These are phyloP conservation scores for Clarias batrachus DNA, from an alignment of 2,113 vertebrate species.

Conservation along the genomic window DNA sequence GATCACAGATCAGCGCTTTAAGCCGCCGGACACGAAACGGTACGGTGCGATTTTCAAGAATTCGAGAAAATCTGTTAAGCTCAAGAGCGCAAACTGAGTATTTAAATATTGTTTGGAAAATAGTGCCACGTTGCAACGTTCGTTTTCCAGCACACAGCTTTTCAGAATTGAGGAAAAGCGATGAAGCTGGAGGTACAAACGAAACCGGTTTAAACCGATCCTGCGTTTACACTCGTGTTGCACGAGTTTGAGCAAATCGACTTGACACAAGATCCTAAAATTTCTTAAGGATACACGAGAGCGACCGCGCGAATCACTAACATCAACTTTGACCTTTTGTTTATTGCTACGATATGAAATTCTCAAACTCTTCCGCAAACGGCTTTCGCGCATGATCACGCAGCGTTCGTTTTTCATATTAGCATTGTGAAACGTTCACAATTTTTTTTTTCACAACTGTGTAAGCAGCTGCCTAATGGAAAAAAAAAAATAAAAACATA, in stretches of 20 bases:
- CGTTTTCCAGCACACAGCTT: neutral
- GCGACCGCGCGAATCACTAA: neutral
- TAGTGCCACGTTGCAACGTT: neutral
- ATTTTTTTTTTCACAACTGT: slow-evolving; percentile 16
- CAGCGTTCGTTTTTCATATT: too few relatives aligned
- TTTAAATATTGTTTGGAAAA: neutral
- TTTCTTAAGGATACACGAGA: neutral
- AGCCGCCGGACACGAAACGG: neutral
- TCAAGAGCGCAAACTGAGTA: neutral
- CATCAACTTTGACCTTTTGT: neutral
- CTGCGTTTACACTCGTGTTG: neutral
- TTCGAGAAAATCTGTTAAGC: neutral
- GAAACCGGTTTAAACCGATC: neutral
- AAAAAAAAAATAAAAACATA: neutral
- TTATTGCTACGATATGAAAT: neutral
- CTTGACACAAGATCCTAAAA: neutral
- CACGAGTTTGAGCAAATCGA: neutral
- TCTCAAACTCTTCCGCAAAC: neutral
- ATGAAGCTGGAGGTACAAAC: neutral
- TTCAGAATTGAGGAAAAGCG: neutral
- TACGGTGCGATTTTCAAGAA: neutral
- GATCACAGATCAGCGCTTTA: slow-evolving; percentile 23
- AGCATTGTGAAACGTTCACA: neutral
- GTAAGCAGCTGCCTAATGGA: slow-evolving; percentile 51
- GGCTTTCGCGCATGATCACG: neutral